Conservation (phyloP, 2,113 vertebrate genomes). For the Chascanopsetta lugubris region DNA sequence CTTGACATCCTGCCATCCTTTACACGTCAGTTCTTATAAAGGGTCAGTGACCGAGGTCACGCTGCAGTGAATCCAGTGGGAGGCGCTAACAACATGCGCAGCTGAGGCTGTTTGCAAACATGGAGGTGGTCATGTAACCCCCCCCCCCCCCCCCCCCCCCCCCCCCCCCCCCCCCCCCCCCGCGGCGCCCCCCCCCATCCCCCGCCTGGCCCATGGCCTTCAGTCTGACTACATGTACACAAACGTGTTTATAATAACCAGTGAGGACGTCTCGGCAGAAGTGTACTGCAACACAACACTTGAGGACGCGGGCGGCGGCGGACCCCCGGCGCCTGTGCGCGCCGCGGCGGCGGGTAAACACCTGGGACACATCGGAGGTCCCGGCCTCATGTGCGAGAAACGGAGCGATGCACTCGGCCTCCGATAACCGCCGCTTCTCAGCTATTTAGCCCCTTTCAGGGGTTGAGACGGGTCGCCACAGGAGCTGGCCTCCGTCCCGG, state of each 20-base stretch:
- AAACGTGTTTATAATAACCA: conserved; percentile 41
- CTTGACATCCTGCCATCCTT: conserved; percentile 53
- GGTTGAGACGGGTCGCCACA: conserved; percentile 41
- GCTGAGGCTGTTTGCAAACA: conserved; percentile 16
- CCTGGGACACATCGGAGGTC: neutral
- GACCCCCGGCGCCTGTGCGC: neutral
- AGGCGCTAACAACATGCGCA: conserved; percentile 46
- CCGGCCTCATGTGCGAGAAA: neutral
- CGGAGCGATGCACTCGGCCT: conserved; percentile 9
- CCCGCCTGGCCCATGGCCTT: neutral
- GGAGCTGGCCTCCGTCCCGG: conserved; percentile 63
- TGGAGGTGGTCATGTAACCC: conserved; percentile 11
- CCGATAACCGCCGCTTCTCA: conserved; percentile 38
- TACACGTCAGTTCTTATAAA: conserved; percentile 48
- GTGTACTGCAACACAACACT: conserved; percentile 12
- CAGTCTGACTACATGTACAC: conserved; percentile 12
- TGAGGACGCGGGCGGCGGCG: neutral
- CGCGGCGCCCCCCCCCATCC: neutral
- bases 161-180: neutral
- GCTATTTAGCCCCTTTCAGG: conserved; percentile 39
- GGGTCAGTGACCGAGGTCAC: conserved; percentile 46
- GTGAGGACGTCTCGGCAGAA: conserved; percentile 21
- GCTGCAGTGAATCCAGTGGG: conserved; percentile 30
- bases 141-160: neutral
- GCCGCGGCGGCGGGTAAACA: conserved; percentile 26